These are phyloP conservation scores for Nasonia longicornis DNA, from an alignment of 1,140 invertebrate genomes.

Conservation along the genomic window DNA sequence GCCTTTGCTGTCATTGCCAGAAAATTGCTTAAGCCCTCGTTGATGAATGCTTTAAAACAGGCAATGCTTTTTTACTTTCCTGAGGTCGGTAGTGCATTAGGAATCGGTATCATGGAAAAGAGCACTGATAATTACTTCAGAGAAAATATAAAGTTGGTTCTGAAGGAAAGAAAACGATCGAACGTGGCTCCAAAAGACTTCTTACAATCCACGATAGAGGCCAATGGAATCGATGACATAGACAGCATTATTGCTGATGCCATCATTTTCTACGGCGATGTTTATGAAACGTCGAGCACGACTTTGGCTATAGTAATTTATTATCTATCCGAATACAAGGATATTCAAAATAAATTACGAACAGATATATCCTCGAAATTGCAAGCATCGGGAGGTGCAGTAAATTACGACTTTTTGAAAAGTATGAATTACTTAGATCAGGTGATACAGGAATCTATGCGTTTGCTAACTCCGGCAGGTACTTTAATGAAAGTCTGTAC, in stretches of 20 bases:
- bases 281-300: conserved; percentile 69
- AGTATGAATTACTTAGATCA: conserved; percentile 72
- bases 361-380: conserved; percentile 67
- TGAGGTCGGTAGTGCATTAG: background rate
- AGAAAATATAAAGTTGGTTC: conserved; percentile 30
- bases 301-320: conserved; percentile 54
- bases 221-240: conserved; percentile 45
- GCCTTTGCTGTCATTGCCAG: conserved; percentile 48
- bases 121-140: conserved; percentile 46
- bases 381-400: conserved; percentile 65
- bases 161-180: conserved; percentile 35
- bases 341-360: conserved; percentile 67
- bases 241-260: conserved; percentile 49
- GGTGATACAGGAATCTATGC: conserved; percentile 67
- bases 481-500: conserved; percentile 56
- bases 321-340: conserved; percentile 62
- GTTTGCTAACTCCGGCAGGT: conserved; percentile 58
- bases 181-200: conserved; percentile 49
- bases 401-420: conserved; percentile 72
- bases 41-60: background rate
- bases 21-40: conserved; percentile 46
- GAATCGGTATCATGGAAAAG: conserved; percentile 30
- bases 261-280: conserved; percentile 59
- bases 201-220: conserved; percentile 51
- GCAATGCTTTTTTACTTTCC: conserved; percentile 38